Conservation (phyloP, 2,113 vertebrate species). For the Nanorana parkeri region DNA sequence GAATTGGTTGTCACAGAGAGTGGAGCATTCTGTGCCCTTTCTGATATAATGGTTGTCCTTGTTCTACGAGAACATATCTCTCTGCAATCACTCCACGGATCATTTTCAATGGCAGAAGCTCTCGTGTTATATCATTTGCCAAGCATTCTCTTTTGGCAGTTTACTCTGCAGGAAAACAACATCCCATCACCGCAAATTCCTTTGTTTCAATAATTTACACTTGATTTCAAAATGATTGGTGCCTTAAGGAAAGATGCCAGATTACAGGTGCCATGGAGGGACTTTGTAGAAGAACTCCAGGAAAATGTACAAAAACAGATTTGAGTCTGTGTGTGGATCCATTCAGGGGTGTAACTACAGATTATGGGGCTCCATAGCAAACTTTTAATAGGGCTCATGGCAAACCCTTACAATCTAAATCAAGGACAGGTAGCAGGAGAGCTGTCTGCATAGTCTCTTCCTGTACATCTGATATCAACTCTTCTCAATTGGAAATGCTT, state of each 20-base stretch:
- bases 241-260: neutral
- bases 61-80: conserved; percentile 5
- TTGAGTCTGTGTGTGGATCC: neutral
- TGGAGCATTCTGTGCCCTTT: conserved; percentile 1
- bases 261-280: neutral
- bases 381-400: too few relatives aligned
- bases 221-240: neutral
- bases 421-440: too few relatives aligned
- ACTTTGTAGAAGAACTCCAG: neutral
- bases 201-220: neutral
- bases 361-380: too few relatives aligned
- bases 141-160: conserved; percentile 18
- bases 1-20: conserved; percentile 13
- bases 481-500: too few relatives aligned
- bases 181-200: neutral
- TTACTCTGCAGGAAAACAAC: conserved; percentile 2
- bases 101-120: neutral
- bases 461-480: too few relatives aligned
- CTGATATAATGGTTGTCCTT: conserved; percentile 13
- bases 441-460: too few relatives aligned
- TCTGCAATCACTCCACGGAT: conserved; percentile 6
- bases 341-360: too few relatives aligned
- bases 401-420: too few relatives aligned
- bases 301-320: neutral
- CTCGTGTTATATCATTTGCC: neutral